Conservation (phyloP, 1,140 invertebrate species). For the Metopolophium dirhodum region DNA sequence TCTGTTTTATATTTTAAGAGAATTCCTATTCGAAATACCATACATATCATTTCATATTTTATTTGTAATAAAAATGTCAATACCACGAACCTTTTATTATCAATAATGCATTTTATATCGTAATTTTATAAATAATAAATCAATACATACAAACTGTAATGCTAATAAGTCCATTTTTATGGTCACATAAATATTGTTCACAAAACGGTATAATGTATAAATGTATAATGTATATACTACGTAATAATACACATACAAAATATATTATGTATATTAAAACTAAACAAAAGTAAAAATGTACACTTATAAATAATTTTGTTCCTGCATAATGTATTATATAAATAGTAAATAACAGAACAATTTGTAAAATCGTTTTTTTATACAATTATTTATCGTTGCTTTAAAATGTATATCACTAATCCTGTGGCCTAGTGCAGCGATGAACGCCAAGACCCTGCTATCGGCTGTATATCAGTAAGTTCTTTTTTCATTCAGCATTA, state of each 20-base stretch:
- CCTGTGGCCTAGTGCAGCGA: not conserved
- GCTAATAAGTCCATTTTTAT: not conserved
- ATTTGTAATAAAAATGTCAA: conserved; percentile 11
- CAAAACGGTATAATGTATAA: conserved; percentile 6
- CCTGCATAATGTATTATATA: not conserved
- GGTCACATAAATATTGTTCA: conserved; percentile 3
- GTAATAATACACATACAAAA: not conserved
- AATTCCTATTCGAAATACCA: not conserved
- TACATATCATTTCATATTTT: conserved; percentile 5
- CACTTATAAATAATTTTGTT: conserved; percentile 14
- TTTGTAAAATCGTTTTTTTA: not conserved
- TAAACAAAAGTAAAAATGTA: conserved; percentile 1
- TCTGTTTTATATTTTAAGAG: not conserved
- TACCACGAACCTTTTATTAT: not conserved
- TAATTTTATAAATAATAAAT: conserved; percentile 7
- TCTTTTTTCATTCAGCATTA: not conserved
- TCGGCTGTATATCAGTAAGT: not conserved
- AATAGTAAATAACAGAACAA: not conserved
- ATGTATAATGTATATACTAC: not conserved
- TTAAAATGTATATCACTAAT: not conserved
- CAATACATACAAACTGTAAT: conserved; percentile 21
- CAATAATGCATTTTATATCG: conserved; percentile 17
- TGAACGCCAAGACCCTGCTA: not conserved
- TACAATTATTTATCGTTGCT: not conserved
- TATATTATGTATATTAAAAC: not conserved